Percentiles rank a stretch among this genome's conserved stretches.
Conservation (phyloP, 2,113 vertebrate genomes). For the Aphelocoma coerulescens region DNA sequence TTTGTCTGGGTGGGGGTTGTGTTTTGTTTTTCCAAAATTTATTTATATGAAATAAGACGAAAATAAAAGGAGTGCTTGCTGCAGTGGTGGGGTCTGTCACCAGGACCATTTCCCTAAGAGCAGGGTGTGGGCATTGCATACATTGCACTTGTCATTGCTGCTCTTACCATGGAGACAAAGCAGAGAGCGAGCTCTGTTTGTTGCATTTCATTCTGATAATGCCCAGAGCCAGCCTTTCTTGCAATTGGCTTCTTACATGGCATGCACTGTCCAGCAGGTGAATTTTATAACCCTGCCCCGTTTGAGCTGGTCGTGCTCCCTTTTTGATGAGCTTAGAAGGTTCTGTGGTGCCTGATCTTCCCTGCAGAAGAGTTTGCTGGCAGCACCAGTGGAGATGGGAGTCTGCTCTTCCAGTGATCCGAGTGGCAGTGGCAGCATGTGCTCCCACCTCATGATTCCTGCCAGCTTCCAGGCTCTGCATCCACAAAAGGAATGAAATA, state of each 20-base stretch:
- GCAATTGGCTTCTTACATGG: background rate
- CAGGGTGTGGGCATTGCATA: background rate
- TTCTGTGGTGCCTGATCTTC: background rate
- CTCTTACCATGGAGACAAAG: background rate
- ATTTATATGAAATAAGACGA: background rate
- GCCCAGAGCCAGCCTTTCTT: background rate
- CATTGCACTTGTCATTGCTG: background rate
- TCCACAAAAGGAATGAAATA: conserved; percentile 23
- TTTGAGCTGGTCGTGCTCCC: background rate
- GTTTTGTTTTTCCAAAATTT: background rate
- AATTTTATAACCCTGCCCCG: background rate
- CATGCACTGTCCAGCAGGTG: background rate
- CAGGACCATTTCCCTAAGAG: background rate
- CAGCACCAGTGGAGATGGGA: background rate
- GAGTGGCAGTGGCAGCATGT: background rate
- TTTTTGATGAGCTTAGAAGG: background rate
- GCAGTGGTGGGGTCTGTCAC: background rate
- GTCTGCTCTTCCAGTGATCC: fast-evolving
- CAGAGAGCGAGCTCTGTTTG: background rate
- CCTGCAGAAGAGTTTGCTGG: background rate
- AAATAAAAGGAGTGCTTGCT: background rate
- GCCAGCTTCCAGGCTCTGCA: background rate
- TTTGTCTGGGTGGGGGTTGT: background rate
- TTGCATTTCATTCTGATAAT: background rate
- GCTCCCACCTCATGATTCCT: background rate